These are phyloP conservation scores for Trematomus bernacchii DNA, from an alignment of 2,797 vertebrate genomes.

Conservation along the genomic window DNA sequence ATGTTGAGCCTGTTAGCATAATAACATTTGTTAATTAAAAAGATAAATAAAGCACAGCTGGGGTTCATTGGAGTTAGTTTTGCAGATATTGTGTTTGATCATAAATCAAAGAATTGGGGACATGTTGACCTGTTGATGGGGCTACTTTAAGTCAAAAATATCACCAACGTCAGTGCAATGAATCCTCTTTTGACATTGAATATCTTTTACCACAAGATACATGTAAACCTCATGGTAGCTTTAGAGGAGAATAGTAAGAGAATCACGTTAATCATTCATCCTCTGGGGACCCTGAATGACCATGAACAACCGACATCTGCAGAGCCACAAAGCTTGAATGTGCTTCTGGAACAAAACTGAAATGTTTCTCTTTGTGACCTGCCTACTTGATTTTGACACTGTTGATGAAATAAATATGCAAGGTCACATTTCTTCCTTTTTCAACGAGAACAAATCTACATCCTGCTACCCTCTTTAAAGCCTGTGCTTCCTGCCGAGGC, in stretches of 20 bases:
- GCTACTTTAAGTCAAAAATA: neutral
- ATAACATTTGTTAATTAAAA: neutral
- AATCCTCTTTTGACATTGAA: neutral
- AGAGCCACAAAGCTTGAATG: neutral
- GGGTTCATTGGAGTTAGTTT: neutral
- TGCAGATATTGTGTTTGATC: neutral
- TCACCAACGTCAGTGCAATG: neutral
- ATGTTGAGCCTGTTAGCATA: neutral
- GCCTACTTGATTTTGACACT: neutral
- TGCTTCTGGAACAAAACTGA: neutral
- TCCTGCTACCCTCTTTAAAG: constrained; percentile 27
- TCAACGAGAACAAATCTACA: constrained; percentile 17
- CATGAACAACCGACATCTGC: neutral
- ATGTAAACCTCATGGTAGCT: too few species aligned
- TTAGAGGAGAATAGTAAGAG: too few species aligned
- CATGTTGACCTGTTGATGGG: neutral
- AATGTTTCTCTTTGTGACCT: neutral
- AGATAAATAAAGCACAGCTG: neutral
- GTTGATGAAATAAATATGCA: too few species aligned
- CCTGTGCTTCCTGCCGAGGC: constrained; percentile 23
- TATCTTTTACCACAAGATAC: neutral
- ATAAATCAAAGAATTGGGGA: neutral
- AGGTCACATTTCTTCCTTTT: neutral
- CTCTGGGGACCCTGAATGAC: neutral
- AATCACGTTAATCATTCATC: neutral